Percentiles rank a stretch among this genome's conserved stretches.
Conservation (phyloP, 1,140 invertebrate species). For the Galleria mellonella region DNA sequence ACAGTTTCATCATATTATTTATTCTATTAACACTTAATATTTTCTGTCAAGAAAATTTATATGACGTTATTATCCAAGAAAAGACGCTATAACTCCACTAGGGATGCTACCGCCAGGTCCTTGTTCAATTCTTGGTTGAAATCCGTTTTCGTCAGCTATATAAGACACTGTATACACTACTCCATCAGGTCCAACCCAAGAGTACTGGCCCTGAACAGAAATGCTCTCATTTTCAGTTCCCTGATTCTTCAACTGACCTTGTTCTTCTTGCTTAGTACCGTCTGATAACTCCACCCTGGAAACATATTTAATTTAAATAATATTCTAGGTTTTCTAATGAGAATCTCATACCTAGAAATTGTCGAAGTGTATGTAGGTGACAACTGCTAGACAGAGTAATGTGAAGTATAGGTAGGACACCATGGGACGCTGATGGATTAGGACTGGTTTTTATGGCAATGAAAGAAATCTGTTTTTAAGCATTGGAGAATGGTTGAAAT, state of each 20-base stretch:
- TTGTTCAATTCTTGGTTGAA: conserved; percentile 75
- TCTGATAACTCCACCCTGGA: conserved; percentile 54
- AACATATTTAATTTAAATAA: conserved; percentile 7
- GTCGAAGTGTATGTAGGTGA: no score
- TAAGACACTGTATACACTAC: conserved; percentile 78
- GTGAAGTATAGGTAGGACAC: no score
- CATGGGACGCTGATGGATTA: no score
- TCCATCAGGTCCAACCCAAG: conserved; percentile 76
- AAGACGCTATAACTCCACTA: conserved; percentile 46
- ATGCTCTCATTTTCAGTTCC: conserved; percentile 72
- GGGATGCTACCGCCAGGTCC: conserved; percentile 78
- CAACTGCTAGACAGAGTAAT: no score
- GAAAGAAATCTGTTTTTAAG: no score
- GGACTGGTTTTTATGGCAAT: no score
- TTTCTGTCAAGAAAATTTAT: background rate
- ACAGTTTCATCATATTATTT: conserved; percentile 26
- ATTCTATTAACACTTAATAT: conserved; percentile 36
- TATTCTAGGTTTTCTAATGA: background rate
- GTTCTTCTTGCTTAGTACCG: conserved; percentile 75
- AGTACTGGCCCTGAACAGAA: conserved; percentile 72
- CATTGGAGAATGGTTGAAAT: no score
- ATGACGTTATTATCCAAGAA: conserved; percentile 32
- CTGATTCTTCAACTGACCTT: conserved; percentile 76
- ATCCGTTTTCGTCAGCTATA: conserved; percentile 85
- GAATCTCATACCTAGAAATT: background rate